Percentiles rank a stretch among this genome's conserved stretches.
These are phyloP conservation scores for Anabacerthia variegaticeps DNA, from an alignment of 2,797 vertebrate species.

Conservation along the genomic window DNA sequence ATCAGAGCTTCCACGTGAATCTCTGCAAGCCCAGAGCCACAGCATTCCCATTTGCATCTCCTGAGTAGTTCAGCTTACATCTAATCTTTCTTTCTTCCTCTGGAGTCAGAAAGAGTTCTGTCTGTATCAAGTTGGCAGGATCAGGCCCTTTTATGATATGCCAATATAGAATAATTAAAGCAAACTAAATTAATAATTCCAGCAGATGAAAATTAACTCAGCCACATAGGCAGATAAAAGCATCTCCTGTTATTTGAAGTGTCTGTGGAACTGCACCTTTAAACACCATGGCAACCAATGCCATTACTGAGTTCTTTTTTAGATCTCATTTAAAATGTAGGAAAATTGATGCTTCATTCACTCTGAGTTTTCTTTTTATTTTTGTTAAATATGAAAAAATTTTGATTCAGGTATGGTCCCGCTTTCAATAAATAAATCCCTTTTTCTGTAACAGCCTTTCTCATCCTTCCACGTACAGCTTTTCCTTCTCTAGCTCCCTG, in stretches of 20 bases:
- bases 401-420: background rate
- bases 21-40: background rate
- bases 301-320: slow-evolving; percentile 41
- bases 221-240: slow-evolving; percentile 64
- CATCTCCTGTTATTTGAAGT: slow-evolving; percentile 50
- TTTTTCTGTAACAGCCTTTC: background rate
- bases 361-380: background rate
- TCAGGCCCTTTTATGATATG: background rate
- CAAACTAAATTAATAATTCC: slow-evolving; percentile 54
- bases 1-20: background rate
- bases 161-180: slow-evolving; percentile 61
- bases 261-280: slow-evolving; percentile 50
- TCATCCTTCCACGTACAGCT: background rate
- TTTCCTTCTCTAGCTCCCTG: background rate
- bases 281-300: slow-evolving; percentile 67
- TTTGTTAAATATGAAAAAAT: background rate
- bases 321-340: slow-evolving; percentile 52
- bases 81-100: background rate
- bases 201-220: slow-evolving; percentile 66
- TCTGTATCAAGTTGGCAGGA: background rate
- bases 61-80: background rate
- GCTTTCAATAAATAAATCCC: slow-evolving; percentile 8
- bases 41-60: background rate
- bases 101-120: background rate
- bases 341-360: slow-evolving; percentile 49